Conservation (phyloP, 1,140 invertebrate genomes). For the Phenacoccus solenopsis region DNA sequence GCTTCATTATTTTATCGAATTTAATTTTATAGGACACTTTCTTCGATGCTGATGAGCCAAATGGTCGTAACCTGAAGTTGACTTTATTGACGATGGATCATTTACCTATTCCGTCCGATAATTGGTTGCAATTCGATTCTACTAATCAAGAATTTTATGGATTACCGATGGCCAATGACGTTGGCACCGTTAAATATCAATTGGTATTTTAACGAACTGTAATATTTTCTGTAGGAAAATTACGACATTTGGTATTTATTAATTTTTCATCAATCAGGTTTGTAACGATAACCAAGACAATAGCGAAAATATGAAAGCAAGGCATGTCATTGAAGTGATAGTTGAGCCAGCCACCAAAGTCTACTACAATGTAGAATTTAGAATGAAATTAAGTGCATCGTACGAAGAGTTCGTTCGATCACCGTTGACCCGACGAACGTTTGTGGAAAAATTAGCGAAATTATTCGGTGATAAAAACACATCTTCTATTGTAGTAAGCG, state of each 20-base stretch:
- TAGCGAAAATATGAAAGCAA: neutral
- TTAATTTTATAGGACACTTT: slow-evolving; percentile 58
- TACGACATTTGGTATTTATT: neutral
- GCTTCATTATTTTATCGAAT: slow-evolving; percentile 13
- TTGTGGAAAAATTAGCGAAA: slow-evolving; percentile 60
- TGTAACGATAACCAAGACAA: neutral
- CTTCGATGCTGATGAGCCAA: slow-evolving; percentile 74
- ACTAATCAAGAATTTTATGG: slow-evolving; percentile 84
- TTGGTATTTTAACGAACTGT: slow-evolving; percentile 46
- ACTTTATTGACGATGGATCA: slow-evolving; percentile 58
- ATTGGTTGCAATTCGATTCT: slow-evolving; percentile 80
- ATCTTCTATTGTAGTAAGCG: slow-evolving; percentile 50
- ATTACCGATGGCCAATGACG: slow-evolving; percentile 53
- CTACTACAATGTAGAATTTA: slow-evolving; percentile 46
- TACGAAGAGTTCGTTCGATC: slow-evolving; percentile 57
- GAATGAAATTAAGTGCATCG: slow-evolving; percentile 59
- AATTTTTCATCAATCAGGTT: neutral
- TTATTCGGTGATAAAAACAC: slow-evolving; percentile 63
- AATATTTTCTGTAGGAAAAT: slow-evolving; percentile 16
- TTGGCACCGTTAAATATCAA: slow-evolving; percentile 59
- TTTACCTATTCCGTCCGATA: slow-evolving; percentile 45
- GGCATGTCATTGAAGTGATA: neutral
- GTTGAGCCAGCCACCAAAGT: neutral
- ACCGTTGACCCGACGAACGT: slow-evolving; percentile 52
- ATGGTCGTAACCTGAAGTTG: slow-evolving; percentile 55